phyloP scores from a whole-genome alignment of 2,113 vertebrate species.

The Bambusicola thoracicus region DNA sequence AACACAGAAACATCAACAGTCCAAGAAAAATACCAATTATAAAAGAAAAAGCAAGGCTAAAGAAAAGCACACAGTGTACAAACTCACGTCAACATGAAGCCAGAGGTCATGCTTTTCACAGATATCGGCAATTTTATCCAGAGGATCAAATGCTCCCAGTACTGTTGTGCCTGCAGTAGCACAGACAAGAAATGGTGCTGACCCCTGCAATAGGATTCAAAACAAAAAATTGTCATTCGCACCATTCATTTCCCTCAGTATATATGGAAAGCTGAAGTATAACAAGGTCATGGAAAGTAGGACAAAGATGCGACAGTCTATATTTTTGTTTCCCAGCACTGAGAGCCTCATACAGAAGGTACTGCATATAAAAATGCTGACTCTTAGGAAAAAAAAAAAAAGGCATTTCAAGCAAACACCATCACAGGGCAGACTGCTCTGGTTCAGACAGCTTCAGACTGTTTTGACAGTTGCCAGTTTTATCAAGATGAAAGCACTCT shows the following conservation, averaged over 20 bases:
- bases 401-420: not conserved
- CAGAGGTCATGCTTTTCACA: conserved; percentile 82
- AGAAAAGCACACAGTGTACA: not conserved
- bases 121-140: conserved; percentile 81
- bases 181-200: conserved; percentile 84
- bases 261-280: not conserved
- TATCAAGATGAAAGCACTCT: conserved; percentile 41
- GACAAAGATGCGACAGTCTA: not conserved
- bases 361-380: not conserved
- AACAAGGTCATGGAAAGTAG: conserved; percentile 4
- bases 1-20: not conserved
- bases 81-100: conserved; percentile 88
- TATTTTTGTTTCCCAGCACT: not conserved
- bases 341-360: not conserved
- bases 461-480: conserved; percentile 42
- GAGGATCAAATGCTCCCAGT: conserved; percentile 85
- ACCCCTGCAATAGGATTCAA: conserved; percentile 76
- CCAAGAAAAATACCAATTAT: not conserved
- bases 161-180: conserved; percentile 87
- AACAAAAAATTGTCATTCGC: conserved; percentile 3
- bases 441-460: not conserved
- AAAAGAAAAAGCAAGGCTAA: not conserved
- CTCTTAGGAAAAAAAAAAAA: not conserved
- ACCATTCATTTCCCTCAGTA: not conserved
- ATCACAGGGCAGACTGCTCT: not conserved